A percentile compares a stretch with the other conserved stretches of the same genome.
These are phyloP conservation scores for Verasper variegatus DNA, from an alignment of 2,113 vertebrate genomes.

Conservation along the genomic window DNA sequence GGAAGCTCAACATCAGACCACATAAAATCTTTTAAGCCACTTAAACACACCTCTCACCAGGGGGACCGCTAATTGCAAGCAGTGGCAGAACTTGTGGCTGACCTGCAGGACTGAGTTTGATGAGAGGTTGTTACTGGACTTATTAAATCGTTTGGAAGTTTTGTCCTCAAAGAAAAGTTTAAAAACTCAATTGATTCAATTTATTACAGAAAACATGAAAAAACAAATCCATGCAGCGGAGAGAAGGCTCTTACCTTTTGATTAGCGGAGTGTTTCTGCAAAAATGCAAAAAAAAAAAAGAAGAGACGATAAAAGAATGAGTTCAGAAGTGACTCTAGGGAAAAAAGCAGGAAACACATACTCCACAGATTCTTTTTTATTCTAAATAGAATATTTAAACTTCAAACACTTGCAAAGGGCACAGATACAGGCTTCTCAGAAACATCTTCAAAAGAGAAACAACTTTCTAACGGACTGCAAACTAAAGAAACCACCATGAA, in stretches of 20 bases:
- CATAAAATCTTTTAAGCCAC: slow-evolving; percentile 48
- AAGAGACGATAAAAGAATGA: background rate
- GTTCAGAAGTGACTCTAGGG: slow-evolving; percentile 16
- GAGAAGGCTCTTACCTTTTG: slow-evolving; percentile 2
- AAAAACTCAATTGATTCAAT: slow-evolving; percentile 10
- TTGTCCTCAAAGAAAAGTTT: slow-evolving; percentile 9
- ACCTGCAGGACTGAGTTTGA: slow-evolving; percentile 38
- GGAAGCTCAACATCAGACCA: slow-evolving; percentile 25
- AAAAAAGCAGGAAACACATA: background rate
- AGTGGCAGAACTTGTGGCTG: slow-evolving; percentile 31
- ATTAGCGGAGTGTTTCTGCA: background rate
- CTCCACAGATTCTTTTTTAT: background rate
- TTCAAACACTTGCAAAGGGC: slow-evolving; percentile 20
- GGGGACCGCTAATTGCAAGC: slow-evolving; percentile 32
- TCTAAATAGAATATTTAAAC: slow-evolving; percentile 17
- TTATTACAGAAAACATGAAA: background rate
- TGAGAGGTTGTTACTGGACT: slow-evolving; percentile 11
- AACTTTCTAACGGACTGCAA: background rate
- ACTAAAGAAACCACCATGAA: background rate
- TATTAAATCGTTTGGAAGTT: slow-evolving; percentile 21
- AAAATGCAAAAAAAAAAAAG: slow-evolving; percentile 18
- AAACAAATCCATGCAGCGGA: background rate
- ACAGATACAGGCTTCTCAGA: background rate
- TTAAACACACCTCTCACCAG: slow-evolving; percentile 37
- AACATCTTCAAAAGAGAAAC: background rate